phyloP scores from a whole-genome alignment of 2,888 invertebrate genomes.

The Amphipyra berbera region DNA sequence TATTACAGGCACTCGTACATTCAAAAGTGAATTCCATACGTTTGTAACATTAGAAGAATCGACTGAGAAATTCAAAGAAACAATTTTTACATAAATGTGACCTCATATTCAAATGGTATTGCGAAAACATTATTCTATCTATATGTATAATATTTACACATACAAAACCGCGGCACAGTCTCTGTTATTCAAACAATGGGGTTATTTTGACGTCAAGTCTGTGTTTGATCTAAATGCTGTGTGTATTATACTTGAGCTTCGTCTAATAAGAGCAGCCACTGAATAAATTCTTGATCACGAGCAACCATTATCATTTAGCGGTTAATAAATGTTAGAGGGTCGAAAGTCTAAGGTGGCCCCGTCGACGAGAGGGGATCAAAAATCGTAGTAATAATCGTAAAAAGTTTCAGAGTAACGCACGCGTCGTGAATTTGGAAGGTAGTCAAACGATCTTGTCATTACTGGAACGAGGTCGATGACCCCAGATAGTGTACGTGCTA shows the following conservation, averaged over 20 bases:
- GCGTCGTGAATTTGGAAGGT: slow-evolving; percentile 81
- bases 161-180: slow-evolving; percentile 44
- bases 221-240: slow-evolving; percentile 49
- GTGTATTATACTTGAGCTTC: slow-evolving; percentile 55
- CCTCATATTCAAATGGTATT: slow-evolving; percentile 21
- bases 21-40: not conserved
- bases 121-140: slow-evolving; percentile 40
- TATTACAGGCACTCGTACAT: not conserved
- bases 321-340: slow-evolving; percentile 82
- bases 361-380: slow-evolving; percentile 79
- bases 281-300: slow-evolving; percentile 80
- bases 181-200: slow-evolving; percentile 56
- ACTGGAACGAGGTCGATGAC: slow-evolving; percentile 69
- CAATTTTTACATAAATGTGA: not conserved
- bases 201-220: slow-evolving; percentile 58
- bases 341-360: slow-evolving; percentile 77
- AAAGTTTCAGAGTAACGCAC: slow-evolving; percentile 84
- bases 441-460: slow-evolving; percentile 78
- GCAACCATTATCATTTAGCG: slow-evolving; percentile 83
- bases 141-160: slow-evolving; percentile 51
- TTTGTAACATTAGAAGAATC: not conserved
- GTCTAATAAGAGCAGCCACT: slow-evolving; percentile 67
- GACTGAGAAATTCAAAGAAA: not conserved
- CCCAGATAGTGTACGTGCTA: slow-evolving; percentile 65
- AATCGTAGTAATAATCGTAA: slow-evolving; percentile 86